Percentiles rank a stretch among this genome's conserved stretches.
These are phyloP conservation scores for Arrhopalites spinosus DNA, from an alignment of 2,888 invertebrate species.

Conservation along the genomic window DNA sequence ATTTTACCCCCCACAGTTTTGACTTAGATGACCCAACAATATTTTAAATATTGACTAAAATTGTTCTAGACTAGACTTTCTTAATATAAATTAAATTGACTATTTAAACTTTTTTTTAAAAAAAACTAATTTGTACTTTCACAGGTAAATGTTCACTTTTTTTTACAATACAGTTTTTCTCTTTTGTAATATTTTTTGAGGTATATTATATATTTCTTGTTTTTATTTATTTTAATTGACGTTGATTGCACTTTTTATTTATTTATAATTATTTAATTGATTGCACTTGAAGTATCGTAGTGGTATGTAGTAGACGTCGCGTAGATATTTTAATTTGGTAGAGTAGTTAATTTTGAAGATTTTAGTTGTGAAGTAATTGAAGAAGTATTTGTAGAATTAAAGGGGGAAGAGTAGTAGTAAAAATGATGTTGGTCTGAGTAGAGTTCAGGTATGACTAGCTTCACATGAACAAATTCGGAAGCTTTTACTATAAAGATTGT, in stretches of 20 bases:
- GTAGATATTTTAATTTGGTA: background rate
- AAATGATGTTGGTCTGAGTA: conserved; percentile 38
- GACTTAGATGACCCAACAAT: no score
- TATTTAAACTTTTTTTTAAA: no score
- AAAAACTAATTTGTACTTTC: background rate
- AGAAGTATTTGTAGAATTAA: background rate
- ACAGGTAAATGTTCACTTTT: background rate
- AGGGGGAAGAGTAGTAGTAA: background rate
- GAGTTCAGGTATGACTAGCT: conserved; percentile 56
- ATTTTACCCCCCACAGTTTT: no score
- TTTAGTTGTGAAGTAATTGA: background rate
- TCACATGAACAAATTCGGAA: conserved; percentile 24
- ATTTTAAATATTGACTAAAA: no score
- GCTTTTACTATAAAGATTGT: conserved; percentile 26
- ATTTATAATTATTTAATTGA: conserved; percentile 13
- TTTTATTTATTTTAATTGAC: background rate
- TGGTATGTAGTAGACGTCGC: background rate
- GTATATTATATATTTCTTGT: background rate
- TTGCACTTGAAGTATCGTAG: conserved; percentile 22
- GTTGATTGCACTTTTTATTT: conserved; percentile 34
- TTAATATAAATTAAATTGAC: no score
- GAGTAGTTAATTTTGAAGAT: background rate
- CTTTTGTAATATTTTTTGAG: conserved; percentile 4
- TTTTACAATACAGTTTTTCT: background rate
- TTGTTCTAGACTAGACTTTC: background rate